phyloP scores from a whole-genome alignment of 2,797 vertebrate genomes.

The Cetoscarus ocellatus region DNA sequence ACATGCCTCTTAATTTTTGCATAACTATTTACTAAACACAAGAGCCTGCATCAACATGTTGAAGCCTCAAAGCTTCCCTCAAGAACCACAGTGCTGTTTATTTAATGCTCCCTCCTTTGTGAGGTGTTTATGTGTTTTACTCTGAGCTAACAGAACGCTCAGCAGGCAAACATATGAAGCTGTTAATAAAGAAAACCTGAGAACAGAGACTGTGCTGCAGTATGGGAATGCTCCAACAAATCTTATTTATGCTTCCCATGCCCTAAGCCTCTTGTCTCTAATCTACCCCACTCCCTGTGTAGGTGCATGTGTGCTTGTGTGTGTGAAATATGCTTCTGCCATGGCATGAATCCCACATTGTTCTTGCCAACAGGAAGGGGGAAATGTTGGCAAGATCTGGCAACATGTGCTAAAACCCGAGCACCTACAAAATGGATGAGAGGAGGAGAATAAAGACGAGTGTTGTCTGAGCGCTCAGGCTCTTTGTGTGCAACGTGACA shows the following conservation, averaged over 20 bases:
- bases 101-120: slow-evolving; percentile 14
- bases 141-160: slow-evolving; percentile 45
- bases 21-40: slow-evolving; percentile 7
- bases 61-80: slow-evolving; percentile 22
- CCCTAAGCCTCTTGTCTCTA: slow-evolving; percentile 78
- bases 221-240: slow-evolving; percentile 67
- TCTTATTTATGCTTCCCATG: slow-evolving; percentile 71
- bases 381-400: slow-evolving; percentile 60
- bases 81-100: slow-evolving; percentile 30
- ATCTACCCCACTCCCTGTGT: slow-evolving; percentile 76
- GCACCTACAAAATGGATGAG: slow-evolving; percentile 52
- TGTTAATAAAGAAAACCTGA: slow-evolving; percentile 44
- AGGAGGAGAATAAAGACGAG: slow-evolving; percentile 38
- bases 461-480: slow-evolving; percentile 37
- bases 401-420: slow-evolving; percentile 38
- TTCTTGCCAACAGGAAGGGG: slow-evolving; percentile 70
- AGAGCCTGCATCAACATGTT: slow-evolving; percentile 31
- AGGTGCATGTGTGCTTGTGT: slow-evolving; percentile 70
- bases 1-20: slow-evolving; percentile 1
- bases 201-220: slow-evolving; percentile 39
- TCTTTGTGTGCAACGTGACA: slow-evolving; percentile 55
- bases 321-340: slow-evolving; percentile 74
- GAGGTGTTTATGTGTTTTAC: slow-evolving; percentile 34
- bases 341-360: slow-evolving; percentile 61
- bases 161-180: slow-evolving; percentile 49